These are phyloP conservation scores for Pao palembangensis DNA, from an alignment of 2,113 vertebrate genomes.

Conservation along the genomic window DNA sequence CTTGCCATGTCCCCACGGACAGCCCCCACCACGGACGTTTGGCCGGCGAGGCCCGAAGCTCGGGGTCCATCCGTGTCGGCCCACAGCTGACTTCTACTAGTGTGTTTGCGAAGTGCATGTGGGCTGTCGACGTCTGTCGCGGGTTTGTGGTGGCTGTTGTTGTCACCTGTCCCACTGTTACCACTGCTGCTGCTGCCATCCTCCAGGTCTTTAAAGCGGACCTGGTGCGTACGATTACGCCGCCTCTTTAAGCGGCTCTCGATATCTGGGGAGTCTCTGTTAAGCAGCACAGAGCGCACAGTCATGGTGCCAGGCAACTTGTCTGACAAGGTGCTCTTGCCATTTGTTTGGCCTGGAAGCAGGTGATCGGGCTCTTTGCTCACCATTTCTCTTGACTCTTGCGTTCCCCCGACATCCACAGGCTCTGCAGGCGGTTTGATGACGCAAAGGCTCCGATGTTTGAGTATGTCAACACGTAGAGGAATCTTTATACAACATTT, in stretches of 20 bases:
- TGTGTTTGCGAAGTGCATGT: constrained; percentile 65
- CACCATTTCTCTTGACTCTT: constrained; percentile 71
- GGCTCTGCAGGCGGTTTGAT: constrained; percentile 51
- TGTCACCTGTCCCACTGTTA: constrained; percentile 60
- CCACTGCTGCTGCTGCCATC: constrained; percentile 70
- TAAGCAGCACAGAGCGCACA: constrained; percentile 82
- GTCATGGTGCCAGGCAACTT: constrained; percentile 75
- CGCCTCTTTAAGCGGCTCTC: constrained; percentile 79
- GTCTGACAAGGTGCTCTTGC: constrained; percentile 75
- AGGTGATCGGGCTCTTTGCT: constrained; percentile 76
- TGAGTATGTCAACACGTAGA: constrained; percentile 39
- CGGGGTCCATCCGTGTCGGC: constrained; percentile 38
- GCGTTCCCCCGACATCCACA: constrained; percentile 63
- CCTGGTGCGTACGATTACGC: constrained; percentile 81
- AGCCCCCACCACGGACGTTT: constrained; percentile 72
- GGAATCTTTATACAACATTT: constrained; percentile 18
- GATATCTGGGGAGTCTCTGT: constrained; percentile 78
- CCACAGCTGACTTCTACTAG: constrained; percentile 55
- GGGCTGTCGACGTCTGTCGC: constrained; percentile 61
- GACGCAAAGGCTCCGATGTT: constrained; percentile 43
- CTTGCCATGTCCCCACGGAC: constrained; percentile 75
- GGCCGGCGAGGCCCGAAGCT: constrained; percentile 45
- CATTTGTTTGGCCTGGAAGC: constrained; percentile 66
- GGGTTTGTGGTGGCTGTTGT: constrained; percentile 60
- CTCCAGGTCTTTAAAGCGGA: constrained; percentile 83